Base-by-base conservation (phyloP, 2,888 invertebrate genomes). In the Leptinotarsa peninsularis region DNA sequence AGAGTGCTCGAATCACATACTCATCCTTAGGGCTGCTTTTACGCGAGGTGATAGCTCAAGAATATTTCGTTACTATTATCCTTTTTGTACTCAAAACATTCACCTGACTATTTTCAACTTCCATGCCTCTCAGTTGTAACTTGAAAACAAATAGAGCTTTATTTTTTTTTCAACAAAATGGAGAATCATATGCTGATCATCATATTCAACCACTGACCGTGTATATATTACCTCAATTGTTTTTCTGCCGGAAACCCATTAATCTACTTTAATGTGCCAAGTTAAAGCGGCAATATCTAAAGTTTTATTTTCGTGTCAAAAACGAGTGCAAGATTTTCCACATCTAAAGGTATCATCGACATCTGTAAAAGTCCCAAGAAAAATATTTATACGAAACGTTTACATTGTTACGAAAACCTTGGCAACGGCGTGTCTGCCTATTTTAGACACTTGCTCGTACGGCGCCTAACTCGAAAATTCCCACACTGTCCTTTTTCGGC, bases 391-490 rank as follows among this genome's bases (percentile, higher is more conserved):
- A 7, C 4, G 58, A 58, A 14, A 14, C 27, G 58, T 58, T 23
- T 58, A 58, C 56, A 58, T 21, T 18, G 18, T 58, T 58, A 21
- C 58, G 21, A 14, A 23, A 58, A 27, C 13, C 23, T n/a, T 43
- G 63, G 63, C 63, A 63, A 43, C 63, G 14, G 5, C 10, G 52
- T 4, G 68, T 68, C 68, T 68, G 68, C 52, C 68, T 68, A 68
- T 68, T 68, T 68, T 68, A 21, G 68, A 54, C 54, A 68, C 68
- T 68, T 54, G 54, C 68, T 33, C 68, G 52, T 17, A 18, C 27
- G 68, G 52, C 52, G 15, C 71, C 73, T 33, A 43, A 43, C 63
- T 33, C 14, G 63, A 63, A 63, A 63, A 63, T 33, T 63, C 43
- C 15, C 63, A 33, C n/a, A 4, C 43, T 63, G 17, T 63, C 33